A percentile compares a stretch with the other conserved stretches of the same genome.
These are phyloP conservation scores for Patiria pectinifera DNA, from an alignment of 53 echinoderm and acorn worm species.

Conservation along the genomic window DNA sequence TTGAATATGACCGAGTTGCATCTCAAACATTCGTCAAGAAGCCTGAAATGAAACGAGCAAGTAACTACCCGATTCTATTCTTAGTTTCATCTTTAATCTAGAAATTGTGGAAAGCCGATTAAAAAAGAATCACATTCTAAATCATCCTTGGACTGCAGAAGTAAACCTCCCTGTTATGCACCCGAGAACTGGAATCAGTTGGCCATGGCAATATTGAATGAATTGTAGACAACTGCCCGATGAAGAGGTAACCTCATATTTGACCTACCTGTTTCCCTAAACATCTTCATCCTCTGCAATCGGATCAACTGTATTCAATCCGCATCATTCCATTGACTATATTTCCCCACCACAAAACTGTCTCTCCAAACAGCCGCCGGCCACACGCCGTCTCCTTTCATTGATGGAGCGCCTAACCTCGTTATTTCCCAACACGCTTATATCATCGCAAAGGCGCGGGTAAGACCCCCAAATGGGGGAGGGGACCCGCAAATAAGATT, in stretches of 20 bases:
- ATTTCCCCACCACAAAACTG: slow-evolving; percentile 9
- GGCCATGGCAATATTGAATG: neutral
- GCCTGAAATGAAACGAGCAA: too few relatives aligned
- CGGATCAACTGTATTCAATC: neutral
- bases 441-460: slow-evolving; percentile 26
- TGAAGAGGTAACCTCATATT: neutral
- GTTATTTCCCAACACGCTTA: slow-evolving; percentile 10
- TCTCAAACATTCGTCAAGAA: too few relatives aligned
- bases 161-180: too few relatives aligned
- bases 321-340: slow-evolving; percentile 23
- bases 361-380: slow-evolving; percentile 41
- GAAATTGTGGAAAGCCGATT: too few relatives aligned
- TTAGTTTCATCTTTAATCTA: too few relatives aligned
- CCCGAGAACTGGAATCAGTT: too few relatives aligned
- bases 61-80: too few relatives aligned
- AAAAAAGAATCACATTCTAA: too few relatives aligned
- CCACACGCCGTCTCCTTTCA: slow-evolving; percentile 16
- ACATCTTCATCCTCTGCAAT: neutral
- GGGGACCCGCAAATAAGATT: slow-evolving; percentile 16
- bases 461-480: neutral
- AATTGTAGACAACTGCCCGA: neutral
- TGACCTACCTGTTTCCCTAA: neutral
- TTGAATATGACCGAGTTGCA: too few relatives aligned
- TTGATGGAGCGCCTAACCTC: slow-evolving; percentile 3
- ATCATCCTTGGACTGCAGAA: too few relatives aligned